A percentile compares a stretch with the other conserved stretches of the same genome.
Conservation (phyloP, 1,140 invertebrate genomes). For the Drosophila santomea region DNA sequence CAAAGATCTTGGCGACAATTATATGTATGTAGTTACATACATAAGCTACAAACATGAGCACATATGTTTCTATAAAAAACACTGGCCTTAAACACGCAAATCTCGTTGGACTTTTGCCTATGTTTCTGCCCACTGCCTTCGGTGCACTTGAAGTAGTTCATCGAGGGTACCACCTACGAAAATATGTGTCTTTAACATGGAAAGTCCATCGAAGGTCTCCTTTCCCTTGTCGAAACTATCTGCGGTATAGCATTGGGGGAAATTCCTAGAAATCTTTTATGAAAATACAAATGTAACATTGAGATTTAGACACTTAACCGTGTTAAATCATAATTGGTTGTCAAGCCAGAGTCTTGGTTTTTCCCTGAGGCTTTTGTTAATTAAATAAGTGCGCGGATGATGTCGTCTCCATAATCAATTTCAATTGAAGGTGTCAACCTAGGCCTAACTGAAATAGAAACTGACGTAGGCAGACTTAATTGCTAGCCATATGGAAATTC, state of each 20-base stretch:
- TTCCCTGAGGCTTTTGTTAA: conserved; percentile 33
- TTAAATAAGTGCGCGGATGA: conserved; percentile 43
- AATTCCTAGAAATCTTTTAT: conserved; percentile 36
- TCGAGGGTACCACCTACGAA: conserved; percentile 28
- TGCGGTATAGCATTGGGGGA: conserved; percentile 26
- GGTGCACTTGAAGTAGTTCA: conserved; percentile 46
- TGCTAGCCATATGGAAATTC: conserved; percentile 6
- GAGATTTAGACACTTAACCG: conserved; percentile 38
- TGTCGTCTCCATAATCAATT: conserved; percentile 67
- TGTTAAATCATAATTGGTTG: conserved; percentile 42
- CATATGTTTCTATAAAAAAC: conserved; percentile 22
- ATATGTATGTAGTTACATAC: conserved; percentile 7
- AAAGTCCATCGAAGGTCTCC: conserved; percentile 48
- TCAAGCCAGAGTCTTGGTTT: conserved; percentile 17
- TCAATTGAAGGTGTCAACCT: conserved; percentile 74
- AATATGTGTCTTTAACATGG: conserved; percentile 15
- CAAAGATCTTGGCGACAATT: conserved; percentile 59
- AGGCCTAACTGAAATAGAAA: conserved; percentile 44
- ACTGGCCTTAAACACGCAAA: conserved; percentile 49
- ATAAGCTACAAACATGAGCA: conserved; percentile 12
- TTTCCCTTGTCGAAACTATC: conserved; percentile 18
- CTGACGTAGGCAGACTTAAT: conserved; percentile 60
- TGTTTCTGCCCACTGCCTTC: conserved; percentile 28
- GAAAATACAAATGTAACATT: conserved; percentile 35
- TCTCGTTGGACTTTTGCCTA: conserved; percentile 21